Evolutionary conservation across 2,113 vertebrate genomes (phyloP), one percentile per base, ranked within the genome.

Genomic region (Pavo muticus): DNA sequence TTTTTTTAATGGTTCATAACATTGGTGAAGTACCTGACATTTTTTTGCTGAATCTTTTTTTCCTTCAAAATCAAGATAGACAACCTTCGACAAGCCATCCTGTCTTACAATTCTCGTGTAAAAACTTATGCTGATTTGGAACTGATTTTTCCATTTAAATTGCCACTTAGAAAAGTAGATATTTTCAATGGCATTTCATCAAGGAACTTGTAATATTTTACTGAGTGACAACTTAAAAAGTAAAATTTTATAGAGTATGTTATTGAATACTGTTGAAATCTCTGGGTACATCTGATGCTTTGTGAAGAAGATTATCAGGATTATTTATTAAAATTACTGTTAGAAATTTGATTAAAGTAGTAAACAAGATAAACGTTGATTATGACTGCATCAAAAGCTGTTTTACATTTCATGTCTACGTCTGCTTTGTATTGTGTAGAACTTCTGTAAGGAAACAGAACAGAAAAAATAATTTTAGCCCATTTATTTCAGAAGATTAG

Each of bases 401-500:
- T 21, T 84, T 93, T 92, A 23, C 9, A 56, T 13, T 91, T 76
- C 50, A 59, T 32, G 20, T 40, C n/a, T 86, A n/a, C 32, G 47
- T 12, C n/a, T 47, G 17, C 40, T 69, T 69, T 32, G 19, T 25
- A 37, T 13, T 18, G 20, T 35, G 7, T 35, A 69, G 52, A 37
- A 30, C 11, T 81, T 84, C 65, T 30, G 6, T 80, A 56, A 67
- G 47, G 56, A 74, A 73, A 32, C 6, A 77, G 45, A 91, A 42
- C 6, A 59, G 54, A 23, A n/a, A 64, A 37, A 88, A 84, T 29
- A 71, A 69, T 78, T 84, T 75, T 69, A 65, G 65, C 16, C 30
- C 45, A 48, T 76, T 81, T 80, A 68, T 85, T 96, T 94, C 47
- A 71, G 68, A 91, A 67, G 78, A 37, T 45, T 63, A 84, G 42